Evolutionary conservation across 2,113 vertebrate genomes (phyloP).

Genomic region (Malurus elegans): DNA sequence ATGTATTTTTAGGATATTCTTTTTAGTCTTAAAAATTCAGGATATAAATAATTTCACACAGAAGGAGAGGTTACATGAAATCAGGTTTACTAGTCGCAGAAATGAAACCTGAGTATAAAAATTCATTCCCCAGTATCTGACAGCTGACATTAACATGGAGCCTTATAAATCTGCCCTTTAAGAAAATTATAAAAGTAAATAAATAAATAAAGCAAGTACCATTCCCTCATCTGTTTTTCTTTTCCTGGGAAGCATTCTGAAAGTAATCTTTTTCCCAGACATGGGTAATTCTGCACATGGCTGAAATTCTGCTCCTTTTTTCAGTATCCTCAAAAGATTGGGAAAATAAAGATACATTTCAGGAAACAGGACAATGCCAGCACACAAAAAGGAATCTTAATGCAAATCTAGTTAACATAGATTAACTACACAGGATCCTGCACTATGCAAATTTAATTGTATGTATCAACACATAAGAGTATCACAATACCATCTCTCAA

Average conservation of each 20-base stretch:
- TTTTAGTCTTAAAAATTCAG: neutral
- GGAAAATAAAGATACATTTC: conserved; percentile 46
- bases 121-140: conserved; percentile 13
- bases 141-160: conserved; percentile 20
- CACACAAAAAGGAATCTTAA: neutral
- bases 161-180: conserved; percentile 16
- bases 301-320: conserved; percentile 48
- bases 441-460: neutral
- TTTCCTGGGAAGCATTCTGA: conserved; percentile 43
- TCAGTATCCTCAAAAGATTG: neutral
- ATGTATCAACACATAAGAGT: neutral
- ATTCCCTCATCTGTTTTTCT: conserved; percentile 60
- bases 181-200: conserved; percentile 29
- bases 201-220: conserved; percentile 26
- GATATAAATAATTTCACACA: neutral
- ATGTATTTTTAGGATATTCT: neutral
- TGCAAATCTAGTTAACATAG: neutral
- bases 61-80: neutral
- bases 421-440: neutral
- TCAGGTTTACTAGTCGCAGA: neutral
- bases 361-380: neutral
- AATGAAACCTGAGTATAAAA: conserved; percentile 21
- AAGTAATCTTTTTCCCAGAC: conserved; percentile 63
- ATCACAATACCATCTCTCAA: neutral
- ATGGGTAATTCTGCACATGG: conserved; percentile 45